These are phyloP conservation scores for Scolopax bukidnonensis DNA, from an alignment of 2,797 vertebrate genomes.

Conservation along the genomic window DNA sequence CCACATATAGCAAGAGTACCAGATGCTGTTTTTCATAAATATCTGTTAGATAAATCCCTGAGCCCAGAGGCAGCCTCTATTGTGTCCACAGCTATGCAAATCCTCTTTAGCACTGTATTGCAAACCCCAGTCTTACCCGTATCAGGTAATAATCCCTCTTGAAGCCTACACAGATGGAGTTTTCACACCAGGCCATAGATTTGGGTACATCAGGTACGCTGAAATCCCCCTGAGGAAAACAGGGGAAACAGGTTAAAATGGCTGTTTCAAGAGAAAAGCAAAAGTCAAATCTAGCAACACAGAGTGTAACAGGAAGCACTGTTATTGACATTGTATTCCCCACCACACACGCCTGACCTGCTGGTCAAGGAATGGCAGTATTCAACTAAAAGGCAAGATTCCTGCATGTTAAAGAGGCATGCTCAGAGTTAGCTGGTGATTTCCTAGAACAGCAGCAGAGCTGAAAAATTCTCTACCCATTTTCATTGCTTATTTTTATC, in stretches of 20 bases:
- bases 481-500: not conserved
- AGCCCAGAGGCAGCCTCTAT: not conserved
- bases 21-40: not conserved
- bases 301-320: not conserved
- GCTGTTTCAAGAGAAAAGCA: not conserved
- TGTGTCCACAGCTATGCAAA: not conserved
- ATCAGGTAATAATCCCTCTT: conserved; percentile 98
- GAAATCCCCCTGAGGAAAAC: conserved; percentile 87
- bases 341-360: not conserved
- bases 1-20: not conserved
- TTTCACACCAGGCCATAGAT: conserved; percentile 99
- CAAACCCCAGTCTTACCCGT: conserved; percentile 80
- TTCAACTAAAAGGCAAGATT: not conserved
- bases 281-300: not conserved
- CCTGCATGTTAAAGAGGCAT: not conserved
- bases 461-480: not conserved
- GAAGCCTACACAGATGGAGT: conserved; percentile 98
- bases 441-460: not conserved
- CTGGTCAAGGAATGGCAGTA: not conserved
- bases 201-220: conserved; percentile 95
- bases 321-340: fast-evolving
- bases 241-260: conserved; percentile 21
- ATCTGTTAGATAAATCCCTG: not conserved
- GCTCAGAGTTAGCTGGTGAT: not conserved
- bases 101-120: not conserved